Base-by-base conservation (phyloP, 2,888 invertebrate species). In the Agrotis clavis region DNA sequence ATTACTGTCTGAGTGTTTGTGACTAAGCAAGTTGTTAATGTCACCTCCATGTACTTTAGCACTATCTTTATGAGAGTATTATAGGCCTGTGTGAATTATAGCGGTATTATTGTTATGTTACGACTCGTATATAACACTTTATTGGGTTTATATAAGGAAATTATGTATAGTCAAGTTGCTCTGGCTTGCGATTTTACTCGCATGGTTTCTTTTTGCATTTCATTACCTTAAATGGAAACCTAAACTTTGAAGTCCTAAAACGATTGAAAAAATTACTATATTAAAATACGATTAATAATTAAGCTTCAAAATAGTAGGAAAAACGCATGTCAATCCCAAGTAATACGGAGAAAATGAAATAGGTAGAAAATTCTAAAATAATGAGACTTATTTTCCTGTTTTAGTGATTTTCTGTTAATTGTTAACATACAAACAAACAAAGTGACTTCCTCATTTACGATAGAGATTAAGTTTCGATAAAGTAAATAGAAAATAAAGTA, bases 11-110 rank as follows among this genome's bases (percentile, higher is more conserved):
- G 4, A 67, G 62, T 14, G 53, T 35, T 21, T 41, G 4, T 74
- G 62, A 66, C 62, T 81, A 66, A 81, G 57, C 54, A 60, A 70
- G 66, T 70, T 64, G 25, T 48, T 63, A 57, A 70, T 67, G 30
- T 56, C 60, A 53, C 66, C 21, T 59, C 50, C 18, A 30, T 41
- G 19, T 76, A 63, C 18, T 51, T 64, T 47, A 48, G 9, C 54
- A 41, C 51, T 79, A 82, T 77, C 70, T 67, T 54, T 63, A 60
- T 41, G 61, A 69, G 41, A 51, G 19, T 74, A 41, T 35, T 25
- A 35, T 50, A 76, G 56, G 62, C 77, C 18, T 53, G n/a, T 54
- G 19, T 66, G 51, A 75, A 69, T 63, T 50, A 66, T 45, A 30
- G 16, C n/a, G 13, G 25, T 57, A 62, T 63, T 79, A 59, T 51